These are phyloP conservation scores for Alviniconcha strummeri DNA, from an alignment of 2,888 invertebrate genomes.

Conservation along the genomic window DNA sequence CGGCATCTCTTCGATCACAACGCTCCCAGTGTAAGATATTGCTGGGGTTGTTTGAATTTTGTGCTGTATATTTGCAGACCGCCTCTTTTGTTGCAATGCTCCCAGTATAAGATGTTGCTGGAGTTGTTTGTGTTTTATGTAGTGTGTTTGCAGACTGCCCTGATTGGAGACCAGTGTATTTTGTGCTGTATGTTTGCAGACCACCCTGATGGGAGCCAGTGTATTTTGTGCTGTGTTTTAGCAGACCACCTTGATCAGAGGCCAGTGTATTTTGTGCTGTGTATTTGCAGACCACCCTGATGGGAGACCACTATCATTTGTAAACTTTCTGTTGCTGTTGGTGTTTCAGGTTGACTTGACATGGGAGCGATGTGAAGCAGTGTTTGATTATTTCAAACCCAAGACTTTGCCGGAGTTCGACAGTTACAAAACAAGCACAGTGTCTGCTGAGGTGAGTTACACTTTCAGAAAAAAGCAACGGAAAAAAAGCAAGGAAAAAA, in stretches of 20 bases:
- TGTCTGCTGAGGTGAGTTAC: conserved; percentile 83
- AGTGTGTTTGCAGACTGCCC: conserved; percentile 74
- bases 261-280: too few species aligned
- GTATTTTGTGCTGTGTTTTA: too few species aligned
- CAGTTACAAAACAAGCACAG: conserved; percentile 81
- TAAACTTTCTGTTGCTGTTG: not conserved
- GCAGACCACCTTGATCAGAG: conserved; percentile 74
- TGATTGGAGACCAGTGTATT: not conserved
- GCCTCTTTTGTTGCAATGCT: conserved; percentile 86
- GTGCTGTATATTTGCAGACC: conserved; percentile 44
- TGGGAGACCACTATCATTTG: too few species aligned
- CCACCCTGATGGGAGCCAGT: conserved; percentile 69
- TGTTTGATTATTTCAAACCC: conserved; percentile 87
- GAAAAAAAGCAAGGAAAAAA: not conserved
- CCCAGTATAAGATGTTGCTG: conserved; percentile 75
- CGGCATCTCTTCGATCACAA: conserved; percentile 84
- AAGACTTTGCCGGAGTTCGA: conserved; percentile 87
- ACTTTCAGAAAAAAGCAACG: not conserved
- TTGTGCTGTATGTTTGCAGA: too few species aligned
- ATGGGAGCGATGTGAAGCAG: conserved; percentile 71
- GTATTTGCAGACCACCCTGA: too few species aligned
- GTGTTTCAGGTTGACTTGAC: conserved; percentile 54
- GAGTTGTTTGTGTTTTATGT: not conserved
- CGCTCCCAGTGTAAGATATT: conserved; percentile 78
- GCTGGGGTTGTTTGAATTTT: not conserved